A percentile compares a stretch with the other conserved stretches of the same genome.
phyloP scores from a whole-genome alignment of 1,140 invertebrate species.

The Zaprionus africanus region DNA sequence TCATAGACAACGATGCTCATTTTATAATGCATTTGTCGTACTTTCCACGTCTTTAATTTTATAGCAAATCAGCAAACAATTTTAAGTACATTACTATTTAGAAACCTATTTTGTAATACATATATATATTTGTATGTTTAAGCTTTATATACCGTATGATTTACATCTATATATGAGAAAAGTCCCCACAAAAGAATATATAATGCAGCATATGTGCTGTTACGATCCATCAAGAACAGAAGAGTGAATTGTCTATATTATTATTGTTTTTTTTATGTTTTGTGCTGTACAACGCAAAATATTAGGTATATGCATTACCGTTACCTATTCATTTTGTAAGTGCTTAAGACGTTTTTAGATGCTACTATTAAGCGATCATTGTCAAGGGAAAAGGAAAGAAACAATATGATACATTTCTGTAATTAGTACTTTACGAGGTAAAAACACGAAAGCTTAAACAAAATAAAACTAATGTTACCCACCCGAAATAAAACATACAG shows the following conservation, averaged over 20 bases:
- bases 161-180: slow-evolving; percentile 34
- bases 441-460: slow-evolving; percentile 37
- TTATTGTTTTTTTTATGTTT: background rate
- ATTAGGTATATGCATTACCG: slow-evolving; percentile 20
- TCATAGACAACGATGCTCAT: slow-evolving; percentile 31
- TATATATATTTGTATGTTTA: slow-evolving; percentile 56
- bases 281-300: background rate
- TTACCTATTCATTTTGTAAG: slow-evolving; percentile 69
- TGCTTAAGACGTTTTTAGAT: slow-evolving; percentile 63
- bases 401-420: slow-evolving; percentile 50
- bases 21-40: slow-evolving; percentile 50
- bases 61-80: slow-evolving; percentile 42
- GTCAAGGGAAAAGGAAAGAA: slow-evolving; percentile 47
- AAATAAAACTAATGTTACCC: slow-evolving; percentile 75
- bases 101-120: slow-evolving; percentile 69
- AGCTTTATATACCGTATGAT: slow-evolving; percentile 61
- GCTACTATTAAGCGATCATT: slow-evolving; percentile 48
- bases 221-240: slow-evolving; percentile 4
- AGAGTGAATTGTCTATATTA: slow-evolving; percentile 15
- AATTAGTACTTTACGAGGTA: slow-evolving; percentile 60
- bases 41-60: slow-evolving; percentile 46
- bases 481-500: slow-evolving; percentile 58
- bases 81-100: slow-evolving; percentile 59
- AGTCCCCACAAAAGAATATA: slow-evolving; percentile 18
- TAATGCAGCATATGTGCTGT: background rate